Evolutionary conservation across 1,140 invertebrate species (phyloP).

Genomic region (Drosophila kepulauana): DNA sequence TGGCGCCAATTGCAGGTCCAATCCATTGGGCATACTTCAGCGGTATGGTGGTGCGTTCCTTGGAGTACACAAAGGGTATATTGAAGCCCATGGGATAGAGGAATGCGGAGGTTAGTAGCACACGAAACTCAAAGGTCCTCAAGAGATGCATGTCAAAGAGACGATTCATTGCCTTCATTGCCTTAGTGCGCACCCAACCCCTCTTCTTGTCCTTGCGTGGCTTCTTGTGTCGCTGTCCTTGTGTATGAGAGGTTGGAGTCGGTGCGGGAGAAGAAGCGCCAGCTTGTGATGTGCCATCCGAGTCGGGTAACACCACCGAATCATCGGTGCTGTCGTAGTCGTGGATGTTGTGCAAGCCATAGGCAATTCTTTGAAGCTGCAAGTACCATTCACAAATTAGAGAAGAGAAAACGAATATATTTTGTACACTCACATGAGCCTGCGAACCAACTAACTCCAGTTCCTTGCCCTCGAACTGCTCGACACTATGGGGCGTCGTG

Average conservation of each 20-base stretch:
- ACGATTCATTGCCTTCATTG: slow-evolving; percentile 31
- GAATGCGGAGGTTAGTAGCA: slow-evolving; percentile 66
- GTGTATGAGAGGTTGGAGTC: neutral
- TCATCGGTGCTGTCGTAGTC: slow-evolving; percentile 23
- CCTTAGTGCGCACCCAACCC: slow-evolving; percentile 27
- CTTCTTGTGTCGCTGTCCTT: neutral
- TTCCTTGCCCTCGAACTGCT: slow-evolving; percentile 64
- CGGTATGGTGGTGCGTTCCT: slow-evolving; percentile 51
- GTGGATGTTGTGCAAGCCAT: slow-evolving; percentile 53
- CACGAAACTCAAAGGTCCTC: slow-evolving; percentile 59
- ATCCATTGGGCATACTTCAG: slow-evolving; percentile 48
- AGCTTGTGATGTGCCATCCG: neutral
- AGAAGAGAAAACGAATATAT: neutral
- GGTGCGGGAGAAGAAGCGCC: neutral
- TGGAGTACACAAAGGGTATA: slow-evolving; percentile 74
- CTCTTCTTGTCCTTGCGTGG: neutral
- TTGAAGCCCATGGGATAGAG: slow-evolving; percentile 77
- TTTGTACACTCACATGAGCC: slow-evolving; percentile 36
- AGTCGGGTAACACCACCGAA: fast-evolving
- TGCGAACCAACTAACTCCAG: slow-evolving; percentile 50
- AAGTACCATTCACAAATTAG: too few relatives aligned
- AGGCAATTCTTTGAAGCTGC: slow-evolving; percentile 53
- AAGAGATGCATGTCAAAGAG: slow-evolving; percentile 72
- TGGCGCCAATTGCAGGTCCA: slow-evolving; percentile 59
- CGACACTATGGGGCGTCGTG: slow-evolving; percentile 33